Evolutionary conservation across 2,888 invertebrate genomes (phyloP).

Genomic region (Crocallis elinguaria): DNA sequence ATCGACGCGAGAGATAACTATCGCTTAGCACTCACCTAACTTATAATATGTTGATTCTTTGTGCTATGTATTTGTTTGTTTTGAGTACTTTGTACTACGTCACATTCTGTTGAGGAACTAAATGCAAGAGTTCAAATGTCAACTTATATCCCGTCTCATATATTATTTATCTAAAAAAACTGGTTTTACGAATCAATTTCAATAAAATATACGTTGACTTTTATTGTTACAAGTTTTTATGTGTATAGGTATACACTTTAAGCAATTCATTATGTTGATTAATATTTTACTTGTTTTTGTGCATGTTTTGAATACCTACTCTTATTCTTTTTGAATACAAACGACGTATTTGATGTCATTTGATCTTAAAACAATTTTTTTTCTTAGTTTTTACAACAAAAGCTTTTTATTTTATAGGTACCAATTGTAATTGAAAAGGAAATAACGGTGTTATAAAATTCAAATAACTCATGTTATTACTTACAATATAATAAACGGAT

Average conservation of each 20-base stretch:
- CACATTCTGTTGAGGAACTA: not conserved
- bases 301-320: no score
- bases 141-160: not conserved
- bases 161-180: not conserved
- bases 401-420: no score
- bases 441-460: no score
- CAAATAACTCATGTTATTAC: not conserved
- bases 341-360: no score
- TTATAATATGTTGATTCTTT: not conserved
- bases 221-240: not conserved
- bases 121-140: not conserved
- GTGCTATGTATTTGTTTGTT: not conserved
- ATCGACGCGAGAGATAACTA: no score
- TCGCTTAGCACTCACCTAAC: no score
- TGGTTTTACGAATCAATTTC: not conserved
- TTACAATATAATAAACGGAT: not conserved
- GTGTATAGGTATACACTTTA: not conserved
- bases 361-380: no score
- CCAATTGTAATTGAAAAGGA: no score
- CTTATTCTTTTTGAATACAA: no score
- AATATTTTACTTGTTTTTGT: no score
- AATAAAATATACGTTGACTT: not conserved
- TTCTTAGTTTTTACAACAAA: no score
- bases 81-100: not conserved
- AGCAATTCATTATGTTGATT: not conserved